Conservation (phyloP, 2,888 invertebrate genomes). For the Eugnorisma glareosa region DNA sequence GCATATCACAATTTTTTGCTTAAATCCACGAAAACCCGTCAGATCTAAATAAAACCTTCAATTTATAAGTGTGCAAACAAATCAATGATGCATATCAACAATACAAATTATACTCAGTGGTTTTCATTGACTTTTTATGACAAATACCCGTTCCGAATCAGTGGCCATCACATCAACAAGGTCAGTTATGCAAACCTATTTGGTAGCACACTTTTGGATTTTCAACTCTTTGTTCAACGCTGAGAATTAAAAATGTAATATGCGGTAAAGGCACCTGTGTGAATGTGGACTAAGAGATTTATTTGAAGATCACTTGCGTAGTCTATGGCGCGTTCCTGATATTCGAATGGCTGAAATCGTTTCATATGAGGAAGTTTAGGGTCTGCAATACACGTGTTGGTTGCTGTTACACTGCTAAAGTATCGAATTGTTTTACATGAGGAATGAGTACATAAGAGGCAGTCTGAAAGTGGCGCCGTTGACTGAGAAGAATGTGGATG, state of each 20-base stretch:
- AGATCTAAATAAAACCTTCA: constrained; percentile 48
- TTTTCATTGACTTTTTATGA: constrained; percentile 51
- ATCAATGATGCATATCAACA: constrained; percentile 61
- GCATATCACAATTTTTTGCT: background rate
- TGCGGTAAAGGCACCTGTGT: background rate
- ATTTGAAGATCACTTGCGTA: constrained; percentile 26
- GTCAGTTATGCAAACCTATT: constrained; percentile 17
- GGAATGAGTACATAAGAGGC: background rate
- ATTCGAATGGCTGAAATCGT: background rate
- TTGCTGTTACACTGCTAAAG: background rate
- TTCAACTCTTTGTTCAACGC: background rate
- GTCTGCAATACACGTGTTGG: too few relatives aligned
- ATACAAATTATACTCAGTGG: constrained; percentile 48
- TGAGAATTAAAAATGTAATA: background rate
- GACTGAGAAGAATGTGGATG: background rate
- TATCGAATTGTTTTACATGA: background rate
- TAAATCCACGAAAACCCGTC: constrained; percentile 1
- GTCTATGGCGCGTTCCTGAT: background rate
- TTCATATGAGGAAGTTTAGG: background rate
- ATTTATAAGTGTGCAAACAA: constrained; percentile 52
- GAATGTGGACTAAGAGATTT: constrained; percentile 2
- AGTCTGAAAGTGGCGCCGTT: background rate
- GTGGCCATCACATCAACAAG: constrained; percentile 48
- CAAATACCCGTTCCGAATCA: constrained; percentile 52
- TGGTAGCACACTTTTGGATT: background rate